Evolutionary conservation across 2,888 invertebrate genomes (phyloP), one percentile per base, ranked within the genome.

Genomic region (Pachycephus smyrnensis): DNA sequence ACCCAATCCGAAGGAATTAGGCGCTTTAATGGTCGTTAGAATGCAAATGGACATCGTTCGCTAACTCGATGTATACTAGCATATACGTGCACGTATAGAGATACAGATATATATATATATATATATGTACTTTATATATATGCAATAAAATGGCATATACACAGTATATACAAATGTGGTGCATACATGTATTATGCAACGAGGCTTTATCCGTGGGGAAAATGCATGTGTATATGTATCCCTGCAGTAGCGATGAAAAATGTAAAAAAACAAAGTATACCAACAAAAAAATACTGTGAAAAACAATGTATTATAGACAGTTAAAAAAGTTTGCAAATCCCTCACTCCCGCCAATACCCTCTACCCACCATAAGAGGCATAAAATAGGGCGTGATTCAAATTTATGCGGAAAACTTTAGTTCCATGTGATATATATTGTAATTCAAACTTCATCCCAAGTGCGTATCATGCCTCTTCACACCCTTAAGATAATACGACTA

Each of bases 31-130:
- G 77, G 77, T 82, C 83, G 77, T 83, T 82, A 80, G 80, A 76
- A 82, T 82, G 83, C 79, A 81, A 83, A 84, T 84, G 79, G 75
- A 83, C 79, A 78, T 80, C 78, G 80, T 79, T 78, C 77, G 75
- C 55, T 78, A 73, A 76, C 75, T 73, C 75, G 73, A 77, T 78
- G 73, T 55, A 55, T 77, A 32, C 23, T 68, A 73, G 75, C 37
- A 12, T 23, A 71, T 31, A 12, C 71, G 12, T 31, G 9, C 68
- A 68, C 68, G 68, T 23, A n/a, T 68, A n/a, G 1, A 68, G 23
- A n/a, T 33, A 33, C 33, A 33, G 33, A 4, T 4, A 33, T 33
- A 33, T 33, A 4, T 33, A 33, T 33, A n/a, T n/a, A n/a, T n/a
- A n/a, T n/a, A n/a, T n/a, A n/a, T n/a, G n/a, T n/a, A n/a, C n/a